These are phyloP conservation scores for Megaceryle maxima DNA, from an alignment of 2,113 vertebrate genomes.

Conservation along the genomic window DNA sequence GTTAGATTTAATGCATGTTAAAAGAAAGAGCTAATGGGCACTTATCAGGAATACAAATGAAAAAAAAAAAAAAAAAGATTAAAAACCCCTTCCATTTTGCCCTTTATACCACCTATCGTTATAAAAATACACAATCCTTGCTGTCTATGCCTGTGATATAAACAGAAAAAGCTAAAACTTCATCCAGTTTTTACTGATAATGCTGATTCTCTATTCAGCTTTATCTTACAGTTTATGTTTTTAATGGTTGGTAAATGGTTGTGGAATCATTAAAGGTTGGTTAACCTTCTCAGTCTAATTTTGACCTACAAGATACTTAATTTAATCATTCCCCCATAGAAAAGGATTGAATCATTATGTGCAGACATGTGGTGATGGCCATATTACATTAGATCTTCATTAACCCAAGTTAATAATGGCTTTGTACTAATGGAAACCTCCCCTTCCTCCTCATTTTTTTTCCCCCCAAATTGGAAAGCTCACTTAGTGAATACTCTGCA, in stretches of 20 bases:
- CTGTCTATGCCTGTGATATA: not conserved
- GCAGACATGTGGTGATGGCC: constrained; percentile 58
- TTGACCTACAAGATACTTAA: constrained; percentile 63
- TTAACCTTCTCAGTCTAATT: constrained; percentile 65
- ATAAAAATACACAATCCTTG: not conserved
- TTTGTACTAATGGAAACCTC: constrained; percentile 45
- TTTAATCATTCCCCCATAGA: constrained; percentile 56
- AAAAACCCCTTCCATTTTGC: not conserved
- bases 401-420: constrained; percentile 63
- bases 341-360: constrained; percentile 46
- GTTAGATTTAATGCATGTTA: constrained; percentile 56
- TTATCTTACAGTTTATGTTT: constrained; percentile 51
- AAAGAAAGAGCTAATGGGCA: constrained; percentile 56
- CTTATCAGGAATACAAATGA: constrained; percentile 19
- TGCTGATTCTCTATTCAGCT: not conserved
- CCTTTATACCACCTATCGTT: not conserved
- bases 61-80: not conserved
- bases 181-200: constrained; percentile 15
- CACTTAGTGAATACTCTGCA: not conserved
- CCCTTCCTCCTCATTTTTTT: constrained; percentile 22
- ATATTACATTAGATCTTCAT: constrained; percentile 70
- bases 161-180: constrained; percentile 15
- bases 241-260: constrained; percentile 60
- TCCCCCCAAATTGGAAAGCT: not conserved
- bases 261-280: constrained; percentile 57